phyloP scores from a whole-genome alignment of 1,140 invertebrate genomes.

The Drosophila ananassae region DNA sequence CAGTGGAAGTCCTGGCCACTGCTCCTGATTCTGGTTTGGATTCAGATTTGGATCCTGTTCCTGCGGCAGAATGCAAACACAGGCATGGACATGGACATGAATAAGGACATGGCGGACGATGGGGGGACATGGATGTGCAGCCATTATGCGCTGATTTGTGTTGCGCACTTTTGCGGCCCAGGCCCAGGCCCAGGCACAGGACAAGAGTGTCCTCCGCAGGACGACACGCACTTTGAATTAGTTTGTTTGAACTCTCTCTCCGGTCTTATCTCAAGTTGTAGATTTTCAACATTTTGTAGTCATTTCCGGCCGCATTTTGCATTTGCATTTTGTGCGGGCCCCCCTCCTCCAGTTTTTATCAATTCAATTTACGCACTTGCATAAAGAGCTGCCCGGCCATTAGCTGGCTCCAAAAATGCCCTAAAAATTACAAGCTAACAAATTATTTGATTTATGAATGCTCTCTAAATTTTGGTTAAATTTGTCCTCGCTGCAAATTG shows the following conservation, averaged over 20 bases:
- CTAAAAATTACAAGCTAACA: conserved; percentile 22
- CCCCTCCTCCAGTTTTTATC: conserved; percentile 58
- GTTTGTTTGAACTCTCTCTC: conserved; percentile 74
- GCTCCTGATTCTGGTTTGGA: conserved; percentile 5
- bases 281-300: conserved; percentile 77
- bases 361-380: conserved; percentile 76
- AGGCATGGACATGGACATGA: conserved; percentile 54
- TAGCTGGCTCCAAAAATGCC: conserved; percentile 28
- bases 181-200: conserved; percentile 15
- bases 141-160: conserved; percentile 80
- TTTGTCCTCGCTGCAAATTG: conserved; percentile 31
- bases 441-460: conserved; percentile 42
- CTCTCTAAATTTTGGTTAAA: conserved; percentile 38
- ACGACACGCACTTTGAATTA: conserved; percentile 73
- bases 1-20: conserved; percentile 25
- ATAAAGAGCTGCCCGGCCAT: conserved; percentile 34
- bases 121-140: conserved; percentile 16
- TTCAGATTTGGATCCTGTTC: conserved; percentile 3
- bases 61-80: conserved; percentile 65
- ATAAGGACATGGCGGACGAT: conserved; percentile 8
- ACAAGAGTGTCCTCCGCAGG: conserved; percentile 30
- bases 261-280: conserved; percentile 75
- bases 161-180: conserved; percentile 67
- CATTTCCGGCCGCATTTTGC: conserved; percentile 62
- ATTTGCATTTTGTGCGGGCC: conserved; percentile 48